Evolutionary conservation across 2,113 vertebrate genomes (phyloP).

Genomic region (Rhombomys opimus): DNA sequence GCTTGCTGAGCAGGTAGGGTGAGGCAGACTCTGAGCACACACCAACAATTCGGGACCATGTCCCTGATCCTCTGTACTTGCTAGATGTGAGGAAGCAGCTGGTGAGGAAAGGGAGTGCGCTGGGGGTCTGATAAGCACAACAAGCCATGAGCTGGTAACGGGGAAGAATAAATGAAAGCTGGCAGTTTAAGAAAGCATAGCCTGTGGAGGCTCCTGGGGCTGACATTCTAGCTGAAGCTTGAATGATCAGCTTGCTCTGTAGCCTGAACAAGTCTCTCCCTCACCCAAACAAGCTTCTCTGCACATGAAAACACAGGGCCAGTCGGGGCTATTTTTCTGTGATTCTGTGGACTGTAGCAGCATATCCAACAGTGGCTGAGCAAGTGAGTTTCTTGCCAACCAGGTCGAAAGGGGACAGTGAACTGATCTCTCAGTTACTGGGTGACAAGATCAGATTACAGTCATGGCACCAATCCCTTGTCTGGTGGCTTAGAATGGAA

Average conservation of each 20-base stretch:
- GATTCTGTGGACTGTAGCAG: background rate
- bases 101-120: rapidly evolving
- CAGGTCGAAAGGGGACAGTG: background rate
- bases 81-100: rapidly evolving
- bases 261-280: background rate
- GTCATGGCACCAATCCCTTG: background rate
- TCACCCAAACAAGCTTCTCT: background rate
- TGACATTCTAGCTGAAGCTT: background rate
- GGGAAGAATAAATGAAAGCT: background rate
- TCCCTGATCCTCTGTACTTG: rapidly evolving
- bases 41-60: rapidly evolving
- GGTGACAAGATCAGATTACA: background rate
- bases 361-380: background rate
- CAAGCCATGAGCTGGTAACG: rapidly evolving
- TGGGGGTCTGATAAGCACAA: too few species aligned
- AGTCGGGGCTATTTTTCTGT: background rate
- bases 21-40: background rate
- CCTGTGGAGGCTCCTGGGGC: background rate
- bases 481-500: background rate
- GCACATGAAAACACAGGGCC: background rate
- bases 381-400: background rate
- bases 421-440: background rate
- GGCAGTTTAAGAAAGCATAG: rapidly evolving
- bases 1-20: background rate
- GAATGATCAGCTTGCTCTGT: background rate